These are phyloP conservation scores for Gasterosteus aculeatus DNA, from an alignment of 2,113 vertebrate genomes.

Conservation along the genomic window DNA sequence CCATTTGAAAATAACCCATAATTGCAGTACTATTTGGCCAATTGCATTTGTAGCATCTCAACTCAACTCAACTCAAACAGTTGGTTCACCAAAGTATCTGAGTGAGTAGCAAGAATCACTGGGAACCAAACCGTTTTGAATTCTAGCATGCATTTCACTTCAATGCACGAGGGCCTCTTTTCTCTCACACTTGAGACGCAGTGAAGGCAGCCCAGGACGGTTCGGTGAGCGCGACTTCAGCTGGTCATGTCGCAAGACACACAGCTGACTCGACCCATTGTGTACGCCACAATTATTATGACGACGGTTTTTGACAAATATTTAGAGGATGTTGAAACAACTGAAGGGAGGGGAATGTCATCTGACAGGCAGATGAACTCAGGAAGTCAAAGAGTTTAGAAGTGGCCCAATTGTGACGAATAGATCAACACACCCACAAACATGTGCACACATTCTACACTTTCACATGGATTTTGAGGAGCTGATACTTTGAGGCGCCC, in stretches of 20 bases:
- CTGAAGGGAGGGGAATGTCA: background rate
- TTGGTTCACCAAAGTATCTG: background rate
- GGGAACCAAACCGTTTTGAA: background rate
- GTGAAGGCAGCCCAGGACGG: background rate
- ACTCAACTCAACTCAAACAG: background rate
- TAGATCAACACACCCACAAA: background rate
- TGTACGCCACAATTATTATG: conserved; percentile 7
- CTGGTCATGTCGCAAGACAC: background rate
- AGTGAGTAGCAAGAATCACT: background rate
- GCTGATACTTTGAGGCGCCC: background rate
- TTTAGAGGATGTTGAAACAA: conserved; percentile 29
- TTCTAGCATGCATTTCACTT: background rate
- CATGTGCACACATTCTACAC: conserved; percentile 1
- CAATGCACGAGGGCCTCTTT: background rate
- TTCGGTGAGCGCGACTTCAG: background rate
- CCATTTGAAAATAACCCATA: background rate
- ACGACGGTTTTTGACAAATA: conserved; percentile 29
- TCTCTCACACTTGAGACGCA: background rate
- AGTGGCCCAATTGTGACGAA: background rate
- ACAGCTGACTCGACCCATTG: background rate
- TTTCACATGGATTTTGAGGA: background rate
- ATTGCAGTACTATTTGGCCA: background rate
- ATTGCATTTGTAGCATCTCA: background rate
- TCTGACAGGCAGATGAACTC: conserved; percentile 38
- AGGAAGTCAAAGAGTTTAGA: conserved; percentile 25